Conservation (phyloP, 1,140 invertebrate species). For the Drosophila kohkoa region DNA sequence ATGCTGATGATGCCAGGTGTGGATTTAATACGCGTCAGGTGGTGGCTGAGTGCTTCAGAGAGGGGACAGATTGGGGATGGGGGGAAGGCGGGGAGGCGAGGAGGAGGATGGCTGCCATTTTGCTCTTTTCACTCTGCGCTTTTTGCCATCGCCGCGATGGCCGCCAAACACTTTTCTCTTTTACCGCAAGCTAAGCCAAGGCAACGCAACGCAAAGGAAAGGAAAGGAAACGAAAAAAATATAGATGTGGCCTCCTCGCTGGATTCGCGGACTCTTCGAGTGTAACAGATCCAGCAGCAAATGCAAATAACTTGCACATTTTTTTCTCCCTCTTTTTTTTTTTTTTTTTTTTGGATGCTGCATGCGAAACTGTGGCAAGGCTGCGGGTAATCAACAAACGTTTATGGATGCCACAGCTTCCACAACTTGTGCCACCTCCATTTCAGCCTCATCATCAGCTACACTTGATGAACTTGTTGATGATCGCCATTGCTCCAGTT, state of each 20-base stretch:
- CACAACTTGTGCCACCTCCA: neutral
- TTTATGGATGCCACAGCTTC: constrained; percentile 63
- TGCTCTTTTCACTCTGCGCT: constrained; percentile 25
- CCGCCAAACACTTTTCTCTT: constrained; percentile 68
- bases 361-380: constrained; percentile 67
- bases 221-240: constrained; percentile 20
- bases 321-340: neutral
- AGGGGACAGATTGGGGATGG: too few species aligned
- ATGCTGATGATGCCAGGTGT: constrained; percentile 23
- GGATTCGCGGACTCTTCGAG: constrained; percentile 49
- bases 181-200: constrained; percentile 47
- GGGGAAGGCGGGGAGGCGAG: too few species aligned
- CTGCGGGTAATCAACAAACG: constrained; percentile 81
- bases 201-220: constrained; percentile 9
- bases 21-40: constrained; percentile 39
- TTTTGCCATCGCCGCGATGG: constrained; percentile 45
- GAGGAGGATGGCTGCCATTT: constrained; percentile 11
- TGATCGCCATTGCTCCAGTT: constrained; percentile 57
- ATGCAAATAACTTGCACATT: constrained; percentile 74
- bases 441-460: neutral
- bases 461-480: constrained; percentile 73
- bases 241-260: constrained; percentile 27
- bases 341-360: constrained; percentile 1
- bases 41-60: neutral
- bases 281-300: constrained; percentile 77